Percentiles rank a stretch among this genome's conserved stretches.
Evolutionary conservation across 2,113 vertebrate genomes (phyloP).

Genomic region (Pterophyllum scalare): DNA sequence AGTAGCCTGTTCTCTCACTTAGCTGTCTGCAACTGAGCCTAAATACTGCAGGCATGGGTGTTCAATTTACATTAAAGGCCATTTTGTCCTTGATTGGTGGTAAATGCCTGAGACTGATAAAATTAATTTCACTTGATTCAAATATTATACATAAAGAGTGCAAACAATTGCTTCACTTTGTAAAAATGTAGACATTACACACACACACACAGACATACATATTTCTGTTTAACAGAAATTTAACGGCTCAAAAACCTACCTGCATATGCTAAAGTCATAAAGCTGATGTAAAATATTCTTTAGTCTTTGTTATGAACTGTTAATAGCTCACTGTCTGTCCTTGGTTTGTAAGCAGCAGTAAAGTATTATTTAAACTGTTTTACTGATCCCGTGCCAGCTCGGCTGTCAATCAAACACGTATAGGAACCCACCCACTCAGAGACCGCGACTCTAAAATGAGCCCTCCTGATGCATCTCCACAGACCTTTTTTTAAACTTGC

Average conservation of each 20-base stretch:
- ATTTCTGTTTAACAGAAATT: background rate
- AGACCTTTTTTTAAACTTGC: background rate
- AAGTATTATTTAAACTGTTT: background rate
- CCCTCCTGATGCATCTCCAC: background rate
- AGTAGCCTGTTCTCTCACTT: constrained; percentile 37
- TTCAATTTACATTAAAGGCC: constrained; percentile 31
- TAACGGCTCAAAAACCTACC: background rate
- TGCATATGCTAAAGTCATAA: background rate
- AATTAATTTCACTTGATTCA: background rate
- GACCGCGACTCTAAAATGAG: background rate
- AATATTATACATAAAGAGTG: background rate
- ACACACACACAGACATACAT: background rate
- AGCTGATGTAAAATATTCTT: background rate
- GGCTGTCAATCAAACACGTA: constrained; percentile 35
- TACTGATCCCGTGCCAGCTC: background rate
- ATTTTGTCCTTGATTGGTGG: constrained; percentile 6
- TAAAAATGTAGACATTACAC: background rate
- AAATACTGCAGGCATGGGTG: constrained; percentile 27
- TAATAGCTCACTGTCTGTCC: background rate
- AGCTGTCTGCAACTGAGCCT: constrained; percentile 38
- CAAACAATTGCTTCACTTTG: background rate
- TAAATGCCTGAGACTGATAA: background rate
- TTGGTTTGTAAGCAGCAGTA: background rate
- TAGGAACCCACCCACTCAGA: background rate
- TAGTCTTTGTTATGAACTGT: background rate